Evolutionary conservation across 2,888 invertebrate genomes (phyloP), one percentile per base, ranked within the genome.

Genomic region (Coleophora deauratella): DNA sequence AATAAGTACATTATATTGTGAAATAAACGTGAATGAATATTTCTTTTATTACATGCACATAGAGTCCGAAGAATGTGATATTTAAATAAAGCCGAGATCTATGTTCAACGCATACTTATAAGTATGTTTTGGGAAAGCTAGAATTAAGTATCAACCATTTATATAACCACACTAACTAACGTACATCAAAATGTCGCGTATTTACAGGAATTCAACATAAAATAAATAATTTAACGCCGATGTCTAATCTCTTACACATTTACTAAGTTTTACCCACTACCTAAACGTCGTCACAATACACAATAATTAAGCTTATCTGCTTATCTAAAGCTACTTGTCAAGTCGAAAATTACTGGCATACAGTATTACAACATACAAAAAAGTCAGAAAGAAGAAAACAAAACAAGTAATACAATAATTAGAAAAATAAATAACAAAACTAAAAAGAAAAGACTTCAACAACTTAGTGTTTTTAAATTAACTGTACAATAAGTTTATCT

Each of bases 221-320:
- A 84, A 85, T 85, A 85, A 84, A 85, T 85, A 84, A 85, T 82
- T 80, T 81, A 84, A 81, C 72, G 64, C 56, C 74, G 73, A 69
- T 63, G 63, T 63, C 77, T 77, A 77, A 80, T 68, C 62, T 69
- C 80, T 80, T 80, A 81, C 61, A 74, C 71, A 73, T 72, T 72
- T 72, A 74, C 71, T 78, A 76, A 72, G 68, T 73, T 62, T 61
- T 78, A 80, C 73, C 67, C 65, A 59, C 76, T 78, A 81, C 69
- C 59, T 63, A 62, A 57, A 68, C 69, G 57, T 54, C 54, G 10
- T 55, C 74, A 77, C 73, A 57, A 75, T 73, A 77, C 72, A 66
- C 59, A 66, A 69, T 64, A 61, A 65, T 66, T 66, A 66, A 62
- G 63, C 59, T 50, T 54, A 57, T n/a, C n/a, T 56, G 63, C 50